Evolutionary conservation across 2,888 invertebrate species (phyloP).

Genomic region (Imbricaverruca yamaguchii): DNA sequence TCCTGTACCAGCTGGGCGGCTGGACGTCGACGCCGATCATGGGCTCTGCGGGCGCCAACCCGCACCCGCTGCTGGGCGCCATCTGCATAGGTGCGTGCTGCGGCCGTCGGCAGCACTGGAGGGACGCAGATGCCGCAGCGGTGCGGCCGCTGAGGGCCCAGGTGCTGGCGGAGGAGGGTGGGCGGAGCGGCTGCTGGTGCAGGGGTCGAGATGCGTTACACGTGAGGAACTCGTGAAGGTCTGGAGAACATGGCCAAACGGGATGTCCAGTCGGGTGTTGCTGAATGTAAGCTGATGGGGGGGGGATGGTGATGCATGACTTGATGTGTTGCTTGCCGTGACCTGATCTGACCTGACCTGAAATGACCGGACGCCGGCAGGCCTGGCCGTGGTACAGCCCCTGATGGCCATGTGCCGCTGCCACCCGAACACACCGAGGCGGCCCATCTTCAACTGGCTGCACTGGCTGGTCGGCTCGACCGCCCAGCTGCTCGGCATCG

Average conservation of each 20-base stretch:
- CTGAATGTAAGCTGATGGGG: no score
- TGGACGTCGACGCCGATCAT: conserved; percentile 48
- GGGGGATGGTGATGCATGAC: no score
- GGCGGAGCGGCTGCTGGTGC: no score
- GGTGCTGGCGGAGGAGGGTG: no score
- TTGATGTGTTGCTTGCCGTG: no score
- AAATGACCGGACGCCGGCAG: conserved; percentile 13
- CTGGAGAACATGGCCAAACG: no score
- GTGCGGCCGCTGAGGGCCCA: background rate
- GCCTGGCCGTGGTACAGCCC: conserved; percentile 73
- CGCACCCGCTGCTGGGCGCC: conserved; percentile 44
- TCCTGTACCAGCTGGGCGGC: conserved; percentile 56
- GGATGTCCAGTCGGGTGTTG: no score
- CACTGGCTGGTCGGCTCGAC: conserved; percentile 84
- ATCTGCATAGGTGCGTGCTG: conserved; percentile 20
- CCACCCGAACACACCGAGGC: conserved; percentile 66
- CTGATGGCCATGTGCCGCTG: conserved; percentile 80
- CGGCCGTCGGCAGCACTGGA: background rate
- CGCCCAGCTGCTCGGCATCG: conserved; percentile 78
- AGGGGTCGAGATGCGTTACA: no score
- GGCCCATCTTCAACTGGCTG: conserved; percentile 81
- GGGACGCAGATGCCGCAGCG: background rate
- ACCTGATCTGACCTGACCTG: no score
- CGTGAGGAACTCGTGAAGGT: no score
- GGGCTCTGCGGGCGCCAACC: conserved; percentile 29